Evolutionary conservation across 2,888 invertebrate genomes (phyloP).

Genomic region (Ectropis crepuscularia): DNA sequence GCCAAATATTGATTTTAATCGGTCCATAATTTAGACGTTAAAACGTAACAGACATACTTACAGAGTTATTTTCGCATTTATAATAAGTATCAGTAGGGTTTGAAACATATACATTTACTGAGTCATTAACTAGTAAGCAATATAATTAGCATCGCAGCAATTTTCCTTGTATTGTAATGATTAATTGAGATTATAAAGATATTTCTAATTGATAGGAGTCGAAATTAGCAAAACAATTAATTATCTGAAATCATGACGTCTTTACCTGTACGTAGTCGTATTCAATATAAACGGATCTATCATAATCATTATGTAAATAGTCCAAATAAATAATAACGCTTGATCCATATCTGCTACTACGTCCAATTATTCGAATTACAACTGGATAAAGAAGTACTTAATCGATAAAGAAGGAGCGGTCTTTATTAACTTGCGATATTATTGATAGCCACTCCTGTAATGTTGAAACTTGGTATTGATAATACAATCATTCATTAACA

Average conservation of each 20-base stretch:
- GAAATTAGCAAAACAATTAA: conserved; percentile 1
- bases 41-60: too few species aligned
- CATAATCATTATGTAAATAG: conserved; percentile 13
- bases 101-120: too few species aligned
- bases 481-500: conserved; percentile 3
- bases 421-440: conserved; percentile 11
- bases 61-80: too few species aligned
- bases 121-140: too few species aligned
- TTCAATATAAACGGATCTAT: background rate
- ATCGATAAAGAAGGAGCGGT: conserved; percentile 20
- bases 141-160: background rate
- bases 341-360: conserved; percentile 11
- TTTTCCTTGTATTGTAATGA: too few species aligned
- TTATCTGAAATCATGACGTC: conserved; percentile 3
- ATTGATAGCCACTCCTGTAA: conserved; percentile 16
- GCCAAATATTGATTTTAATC: too few species aligned
- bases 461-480: background rate
- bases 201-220: background rate
- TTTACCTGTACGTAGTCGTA: background rate
- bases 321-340: conserved; percentile 7
- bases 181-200: too few species aligned
- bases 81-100: too few species aligned
- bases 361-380: conserved; percentile 16
- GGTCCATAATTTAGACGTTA: too few species aligned
- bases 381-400: conserved; percentile 18